These are phyloP conservation scores for Pyralis farinalis DNA, from an alignment of 2,888 invertebrate species.

Conservation along the genomic window DNA sequence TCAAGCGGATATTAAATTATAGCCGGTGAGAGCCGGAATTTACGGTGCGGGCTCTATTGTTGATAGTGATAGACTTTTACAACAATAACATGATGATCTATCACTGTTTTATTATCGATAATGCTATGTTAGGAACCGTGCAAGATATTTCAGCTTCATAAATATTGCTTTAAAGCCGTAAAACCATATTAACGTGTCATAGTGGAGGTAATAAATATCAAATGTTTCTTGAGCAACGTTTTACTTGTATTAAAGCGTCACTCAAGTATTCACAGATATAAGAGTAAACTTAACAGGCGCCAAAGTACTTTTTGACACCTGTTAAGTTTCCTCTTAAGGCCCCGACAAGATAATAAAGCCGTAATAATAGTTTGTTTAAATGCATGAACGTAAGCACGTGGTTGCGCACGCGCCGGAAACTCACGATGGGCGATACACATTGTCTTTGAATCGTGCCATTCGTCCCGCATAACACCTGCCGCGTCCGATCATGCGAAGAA, in stretches of 20 bases:
- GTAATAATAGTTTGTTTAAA: conserved; percentile 34
- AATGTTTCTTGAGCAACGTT: no score
- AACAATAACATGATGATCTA: conserved; percentile 30
- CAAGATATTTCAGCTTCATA: no score
- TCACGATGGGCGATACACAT: conserved; percentile 40
- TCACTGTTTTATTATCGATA: no score
- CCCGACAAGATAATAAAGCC: conserved; percentile 39
- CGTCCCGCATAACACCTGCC: conserved; percentile 37
- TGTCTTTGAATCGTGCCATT: conserved; percentile 34
- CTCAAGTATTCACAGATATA: no score
- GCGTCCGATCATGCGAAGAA: conserved; percentile 42
- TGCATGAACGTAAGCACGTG: conserved; percentile 49
- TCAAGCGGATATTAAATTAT: conserved; percentile 79
- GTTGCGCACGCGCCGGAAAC: conserved; percentile 52
- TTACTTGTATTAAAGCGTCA: no score
- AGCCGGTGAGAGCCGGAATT: conserved; percentile 54
- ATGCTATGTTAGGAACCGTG: no score
- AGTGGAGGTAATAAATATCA: no score
- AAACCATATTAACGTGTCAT: no score
- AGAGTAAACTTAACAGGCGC: no score
- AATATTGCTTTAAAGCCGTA: no score
- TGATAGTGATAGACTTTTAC: conserved; percentile 33
- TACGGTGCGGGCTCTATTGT: conserved; percentile 67
- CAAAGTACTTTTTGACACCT: conserved; percentile 21
- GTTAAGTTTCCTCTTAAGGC: conserved; percentile 41